Base-by-base conservation (phyloP, 1,140 invertebrate genomes). In the Drosophila sucinea region DNA sequence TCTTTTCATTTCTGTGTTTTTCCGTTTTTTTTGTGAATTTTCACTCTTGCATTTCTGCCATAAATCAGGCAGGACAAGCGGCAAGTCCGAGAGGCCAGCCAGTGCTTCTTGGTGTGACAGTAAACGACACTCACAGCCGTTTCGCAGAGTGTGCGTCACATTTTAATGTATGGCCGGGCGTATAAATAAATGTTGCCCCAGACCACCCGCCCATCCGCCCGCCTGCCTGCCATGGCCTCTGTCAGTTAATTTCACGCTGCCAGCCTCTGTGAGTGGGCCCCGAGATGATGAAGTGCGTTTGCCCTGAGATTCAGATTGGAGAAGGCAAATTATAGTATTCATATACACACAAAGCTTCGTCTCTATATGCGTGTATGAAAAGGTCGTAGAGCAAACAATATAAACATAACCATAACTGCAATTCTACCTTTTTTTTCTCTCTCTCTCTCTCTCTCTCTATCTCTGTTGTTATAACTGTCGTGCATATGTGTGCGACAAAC, bases 181-280 rank as follows among this genome's bases (percentile, higher is more conserved):
- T 84, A 87, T 87, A 87, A 87, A 87, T 87, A 87, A 87, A 87
- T 72, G 81, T 75, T 74, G 70, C 67, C 61, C 83, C 17, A 0
- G 17, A 17, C 17, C 17, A 17, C 17, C 17, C 17, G 17, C 17
- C 17, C 17, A 17, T 0, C 17, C 17, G 17, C 17, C 17, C 17
- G 17, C 17, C 17, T 0, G 17, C 17, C 72, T 25, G 60, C 77
- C 67, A 63, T 63, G 73, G 68, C 80, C 73, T 77, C 73, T 87
- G 84, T 79, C 84, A 87, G 81, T 87, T 87, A 87, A 87, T 87
- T 87, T 87, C 84, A 87, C 81, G 84, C 80, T 87, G 84, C 84
- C 84, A 84, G 85, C 70, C 74, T 78, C 64, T 62, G 84, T 83
- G 76, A 89, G 73, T 74, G 70, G 79, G 76, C 64, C 77, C 7